Percentiles rank a stretch among this genome's conserved stretches.
Evolutionary conservation across 2,888 invertebrate genomes (phyloP).

Genomic region (Stenodera caucasica): DNA sequence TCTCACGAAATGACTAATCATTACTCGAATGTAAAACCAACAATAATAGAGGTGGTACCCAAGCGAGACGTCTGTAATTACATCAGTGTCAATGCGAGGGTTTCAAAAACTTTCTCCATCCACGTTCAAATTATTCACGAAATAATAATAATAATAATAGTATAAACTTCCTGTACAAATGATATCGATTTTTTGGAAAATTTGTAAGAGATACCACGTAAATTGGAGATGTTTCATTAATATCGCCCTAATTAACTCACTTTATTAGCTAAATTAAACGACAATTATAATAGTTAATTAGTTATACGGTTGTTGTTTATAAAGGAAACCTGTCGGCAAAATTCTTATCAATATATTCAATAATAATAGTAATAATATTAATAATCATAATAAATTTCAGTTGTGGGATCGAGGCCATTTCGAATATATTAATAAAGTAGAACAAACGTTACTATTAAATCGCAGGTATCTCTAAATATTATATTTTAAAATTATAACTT

Average conservation of each 20-base stretch:
- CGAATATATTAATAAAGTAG: slow-evolving; percentile 11
- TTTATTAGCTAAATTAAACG: no score
- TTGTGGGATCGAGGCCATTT: slow-evolving; percentile 13
- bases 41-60: slow-evolving; percentile 9
- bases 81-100: slow-evolving; percentile 18
- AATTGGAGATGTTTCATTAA: no score
- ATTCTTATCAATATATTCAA: neutral
- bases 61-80: slow-evolving; percentile 17
- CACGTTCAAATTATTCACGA: slow-evolving; percentile 2
- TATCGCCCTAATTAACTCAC: no score
- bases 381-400: slow-evolving; percentile 3
- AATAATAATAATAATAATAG: neutral
- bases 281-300: no score
- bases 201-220: no score
- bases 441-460: slow-evolving; percentile 10
- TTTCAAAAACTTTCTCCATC: slow-evolving; percentile 20
- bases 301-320: no score
- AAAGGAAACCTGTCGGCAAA: slow-evolving; percentile 7
- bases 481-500: neutral
- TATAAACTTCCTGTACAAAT: neutral
- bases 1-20: slow-evolving; percentile 10
- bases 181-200: no score
- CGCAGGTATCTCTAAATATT: slow-evolving; percentile 2
- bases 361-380: slow-evolving; percentile 4
- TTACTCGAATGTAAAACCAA: neutral